Evolutionary conservation across 2,797 vertebrate genomes (phyloP), one percentile per base, ranked within the genome.

Genomic region (Sebastes ruberrimus): DNA sequence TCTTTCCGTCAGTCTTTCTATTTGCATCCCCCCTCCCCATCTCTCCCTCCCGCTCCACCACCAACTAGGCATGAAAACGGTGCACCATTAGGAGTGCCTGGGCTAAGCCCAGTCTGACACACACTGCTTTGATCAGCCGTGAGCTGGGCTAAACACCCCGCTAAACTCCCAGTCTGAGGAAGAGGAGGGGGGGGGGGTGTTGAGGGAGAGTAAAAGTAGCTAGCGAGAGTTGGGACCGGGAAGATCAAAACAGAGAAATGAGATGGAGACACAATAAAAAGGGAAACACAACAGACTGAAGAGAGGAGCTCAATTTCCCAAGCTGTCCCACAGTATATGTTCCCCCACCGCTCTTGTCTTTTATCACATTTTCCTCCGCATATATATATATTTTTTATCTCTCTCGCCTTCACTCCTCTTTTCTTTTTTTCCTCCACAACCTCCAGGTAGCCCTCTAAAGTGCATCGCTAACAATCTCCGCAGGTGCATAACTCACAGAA

Each of bases 41-140:
- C 80, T 66, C 86, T 87, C 90, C 88, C 91, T 88, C 86, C 89
- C 61, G 23, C 82, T 90, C 89, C 90, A 93, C 92, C 92, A 94
- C 92, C 94, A 95, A 94, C 93, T 94, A 95, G 93, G 93, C 95
- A 95, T 95, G 93, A 95, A 95, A 96, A 94, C 89, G 90, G 80
- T 80, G 91, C 87, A 93, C 92, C 92, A 94, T 96, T 95, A 95
- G 93, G 92, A 91, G 91, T 82, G 90, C 75, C 88, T 80, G 86
- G 84, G 88, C 88, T 93, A 93, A 94, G 91, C 93, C 86, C 86
- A 76, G 84, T 84, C 91, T 93, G 93, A 94, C 93, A 93, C 88
- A 90, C 85, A 91, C 74, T 71, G 91, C 94, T 95, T 95, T 95
- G 94, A 95, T 95, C 93, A 94, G 79, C 88, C 88, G 28, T 91